Conservation (phyloP, 1,140 invertebrate genomes). For the Coptotermes formosanus region DNA sequence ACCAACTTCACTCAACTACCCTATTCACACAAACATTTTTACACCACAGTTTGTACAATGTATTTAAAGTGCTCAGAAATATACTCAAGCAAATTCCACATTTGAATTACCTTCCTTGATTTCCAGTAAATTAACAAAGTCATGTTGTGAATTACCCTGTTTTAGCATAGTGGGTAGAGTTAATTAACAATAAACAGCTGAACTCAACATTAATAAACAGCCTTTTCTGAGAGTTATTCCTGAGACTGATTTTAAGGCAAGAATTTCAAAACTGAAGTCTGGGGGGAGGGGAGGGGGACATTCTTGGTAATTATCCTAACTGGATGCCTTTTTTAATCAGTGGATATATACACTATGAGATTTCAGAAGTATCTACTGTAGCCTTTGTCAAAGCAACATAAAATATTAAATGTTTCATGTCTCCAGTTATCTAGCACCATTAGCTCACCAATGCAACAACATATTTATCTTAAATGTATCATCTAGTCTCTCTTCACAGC, state of each 20-base stretch:
- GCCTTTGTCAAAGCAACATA: neutral
- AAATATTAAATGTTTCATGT: neutral
- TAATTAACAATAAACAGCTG: neutral
- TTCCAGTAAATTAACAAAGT: neutral
- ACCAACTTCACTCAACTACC: too few relatives aligned
- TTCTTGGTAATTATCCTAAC: neutral
- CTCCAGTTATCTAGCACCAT: too few relatives aligned
- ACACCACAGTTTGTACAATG: too few relatives aligned
- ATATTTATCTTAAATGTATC: too few relatives aligned
- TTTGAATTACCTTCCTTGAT: neutral
- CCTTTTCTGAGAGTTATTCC: neutral
- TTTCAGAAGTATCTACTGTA: neutral
- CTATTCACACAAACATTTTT: too few relatives aligned
- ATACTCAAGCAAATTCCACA: neutral
- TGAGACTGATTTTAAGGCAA: neutral
- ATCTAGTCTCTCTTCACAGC: neutral
- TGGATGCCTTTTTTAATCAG: neutral
- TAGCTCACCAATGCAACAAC: too few relatives aligned
- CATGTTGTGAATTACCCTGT: neutral
- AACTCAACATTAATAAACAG: neutral
- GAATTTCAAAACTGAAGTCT: neutral
- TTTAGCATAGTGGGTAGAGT: neutral
- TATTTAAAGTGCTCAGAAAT: too few relatives aligned
- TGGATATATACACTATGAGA: neutral
- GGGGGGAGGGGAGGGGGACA: neutral